Conservation (phyloP, 2,797 vertebrate species). For the Rallus crepitans region DNA sequence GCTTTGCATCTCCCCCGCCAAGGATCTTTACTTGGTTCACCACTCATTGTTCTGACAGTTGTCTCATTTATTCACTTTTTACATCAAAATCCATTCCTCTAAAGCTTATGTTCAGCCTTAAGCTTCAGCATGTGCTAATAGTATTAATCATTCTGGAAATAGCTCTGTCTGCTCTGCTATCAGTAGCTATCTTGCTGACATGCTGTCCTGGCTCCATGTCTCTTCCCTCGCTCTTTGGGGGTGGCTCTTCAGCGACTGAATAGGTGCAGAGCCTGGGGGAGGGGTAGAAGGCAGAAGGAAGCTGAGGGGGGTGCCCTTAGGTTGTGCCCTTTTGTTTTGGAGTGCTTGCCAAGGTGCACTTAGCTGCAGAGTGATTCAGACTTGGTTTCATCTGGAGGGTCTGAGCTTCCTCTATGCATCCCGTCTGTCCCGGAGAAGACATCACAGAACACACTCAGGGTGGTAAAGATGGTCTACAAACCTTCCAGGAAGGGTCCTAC, state of each 20-base stretch:
- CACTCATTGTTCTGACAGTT: slow-evolving; percentile 65
- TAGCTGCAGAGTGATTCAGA: background rate
- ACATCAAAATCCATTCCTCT: slow-evolving; percentile 56
- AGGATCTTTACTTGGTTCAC: slow-evolving; percentile 26
- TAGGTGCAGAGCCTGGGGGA: background rate
- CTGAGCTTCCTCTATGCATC: background rate
- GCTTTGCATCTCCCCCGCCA: background rate
- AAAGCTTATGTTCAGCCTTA: slow-evolving; percentile 51
- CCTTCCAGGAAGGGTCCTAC: background rate
- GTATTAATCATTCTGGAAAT: slow-evolving; percentile 68
- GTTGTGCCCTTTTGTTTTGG: background rate
- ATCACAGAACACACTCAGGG: background rate
- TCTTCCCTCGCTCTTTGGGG: background rate
- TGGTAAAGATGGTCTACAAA: background rate
- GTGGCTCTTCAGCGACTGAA: background rate
- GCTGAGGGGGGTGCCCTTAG: background rate
- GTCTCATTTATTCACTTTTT: slow-evolving; percentile 69
- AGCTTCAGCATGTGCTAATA: slow-evolving; percentile 61
- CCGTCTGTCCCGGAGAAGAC: slow-evolving; percentile 35
- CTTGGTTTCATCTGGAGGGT: background rate
- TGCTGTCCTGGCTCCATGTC: background rate
- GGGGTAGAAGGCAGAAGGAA: background rate
- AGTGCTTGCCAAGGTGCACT: background rate
- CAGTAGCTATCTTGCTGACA: slow-evolving; percentile 14
- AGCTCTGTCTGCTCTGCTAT: slow-evolving; percentile 50